These are phyloP conservation scores for Trachelus troglodyta DNA, from an alignment of 2,888 invertebrate genomes.

Conservation along the genomic window DNA sequence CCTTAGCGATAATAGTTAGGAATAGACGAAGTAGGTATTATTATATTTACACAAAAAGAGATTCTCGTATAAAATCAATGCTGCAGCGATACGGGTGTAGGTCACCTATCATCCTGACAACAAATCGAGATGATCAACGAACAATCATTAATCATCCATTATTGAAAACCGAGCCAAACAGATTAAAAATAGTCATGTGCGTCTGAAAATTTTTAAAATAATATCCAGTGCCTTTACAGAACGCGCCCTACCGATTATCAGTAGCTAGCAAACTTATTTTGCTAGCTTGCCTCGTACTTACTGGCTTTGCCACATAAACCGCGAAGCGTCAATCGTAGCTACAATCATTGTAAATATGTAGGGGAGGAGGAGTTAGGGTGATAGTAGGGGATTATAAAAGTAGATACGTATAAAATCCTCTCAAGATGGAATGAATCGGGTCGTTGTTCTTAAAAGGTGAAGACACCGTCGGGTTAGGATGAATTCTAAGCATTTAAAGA, in stretches of 20 bases:
- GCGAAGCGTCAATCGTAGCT: background rate
- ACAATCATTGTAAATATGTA: background rate
- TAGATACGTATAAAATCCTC: background rate
- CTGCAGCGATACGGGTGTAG: background rate
- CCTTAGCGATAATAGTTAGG: conserved; percentile 4
- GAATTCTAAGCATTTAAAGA: background rate
- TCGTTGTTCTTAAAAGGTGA: background rate
- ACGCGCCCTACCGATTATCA: background rate
- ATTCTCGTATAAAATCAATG: conserved; percentile 17
- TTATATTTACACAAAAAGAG: conserved; percentile 17
- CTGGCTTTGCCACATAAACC: background rate
- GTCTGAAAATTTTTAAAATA: background rate
- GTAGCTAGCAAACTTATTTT: too few relatives aligned
- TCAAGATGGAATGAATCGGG: background rate
- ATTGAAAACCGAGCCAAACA: background rate
- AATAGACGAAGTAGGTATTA: conserved; percentile 7
- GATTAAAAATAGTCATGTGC: background rate
- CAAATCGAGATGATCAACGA: background rate
- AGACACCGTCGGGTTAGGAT: background rate
- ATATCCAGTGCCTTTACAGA: background rate
- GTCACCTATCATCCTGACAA: background rate
- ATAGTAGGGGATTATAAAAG: conserved; percentile 1
- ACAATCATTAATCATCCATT: background rate
- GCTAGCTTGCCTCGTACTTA: background rate
- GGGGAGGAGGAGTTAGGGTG: background rate